phyloP scores from a whole-genome alignment of 2,113 vertebrate genomes.

The Tinamus guttatus region DNA sequence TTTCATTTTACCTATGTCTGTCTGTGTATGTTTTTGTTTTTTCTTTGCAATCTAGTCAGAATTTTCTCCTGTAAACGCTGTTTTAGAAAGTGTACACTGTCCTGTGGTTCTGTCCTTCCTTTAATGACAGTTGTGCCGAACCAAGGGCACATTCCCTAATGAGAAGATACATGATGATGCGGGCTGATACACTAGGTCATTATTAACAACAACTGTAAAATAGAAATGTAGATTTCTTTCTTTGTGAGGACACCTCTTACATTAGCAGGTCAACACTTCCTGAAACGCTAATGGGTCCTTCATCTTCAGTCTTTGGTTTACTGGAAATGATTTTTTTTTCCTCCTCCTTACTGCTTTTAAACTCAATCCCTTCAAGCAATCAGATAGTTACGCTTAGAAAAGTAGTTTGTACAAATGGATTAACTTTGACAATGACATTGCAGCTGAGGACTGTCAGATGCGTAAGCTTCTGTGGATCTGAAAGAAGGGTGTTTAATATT shows the following conservation, averaged over 20 bases:
- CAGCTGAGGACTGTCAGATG: constrained; percentile 59
- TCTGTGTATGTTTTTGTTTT: background rate
- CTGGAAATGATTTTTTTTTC: background rate
- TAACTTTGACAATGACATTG: constrained; percentile 70
- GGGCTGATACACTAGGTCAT: background rate
- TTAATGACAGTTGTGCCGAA: background rate
- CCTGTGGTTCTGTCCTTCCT: background rate
- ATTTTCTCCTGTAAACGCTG: background rate
- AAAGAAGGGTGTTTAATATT: constrained; percentile 59
- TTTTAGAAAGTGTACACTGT: background rate
- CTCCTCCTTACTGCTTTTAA: constrained; percentile 49
- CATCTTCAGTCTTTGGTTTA: constrained; percentile 24
- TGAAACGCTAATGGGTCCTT: constrained; percentile 36
- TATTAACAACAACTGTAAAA: background rate
- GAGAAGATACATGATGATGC: background rate
- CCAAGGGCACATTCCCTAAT: background rate
- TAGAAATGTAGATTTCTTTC: constrained; percentile 19
- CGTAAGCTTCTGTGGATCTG: constrained; percentile 43
- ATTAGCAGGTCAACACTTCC: constrained; percentile 37
- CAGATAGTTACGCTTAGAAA: constrained; percentile 66
- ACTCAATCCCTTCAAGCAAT: constrained; percentile 68
- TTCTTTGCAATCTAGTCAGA: background rate
- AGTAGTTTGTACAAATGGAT: constrained; percentile 58
- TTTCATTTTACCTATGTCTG: background rate
- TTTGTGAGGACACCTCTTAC: background rate